Percentiles rank a stretch among this genome's conserved stretches.
Evolutionary conservation across 2,113 vertebrate species (phyloP).

Genomic region (Leiothrix lutea): DNA sequence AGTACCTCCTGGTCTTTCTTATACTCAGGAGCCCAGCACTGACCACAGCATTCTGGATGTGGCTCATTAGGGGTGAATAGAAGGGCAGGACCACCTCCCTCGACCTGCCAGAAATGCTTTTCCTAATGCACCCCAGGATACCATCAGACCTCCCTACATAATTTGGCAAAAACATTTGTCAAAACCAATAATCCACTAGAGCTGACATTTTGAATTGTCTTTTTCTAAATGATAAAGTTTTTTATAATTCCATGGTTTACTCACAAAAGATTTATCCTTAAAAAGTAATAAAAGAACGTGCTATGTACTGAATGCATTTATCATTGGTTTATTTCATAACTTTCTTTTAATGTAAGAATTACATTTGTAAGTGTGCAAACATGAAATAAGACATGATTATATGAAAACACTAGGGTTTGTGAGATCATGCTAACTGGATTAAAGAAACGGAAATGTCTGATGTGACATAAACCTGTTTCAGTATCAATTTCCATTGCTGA

Average conservation of each 20-base stretch:
- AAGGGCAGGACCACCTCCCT: neutral
- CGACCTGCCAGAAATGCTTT: fast-evolving
- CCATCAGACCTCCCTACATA: neutral
- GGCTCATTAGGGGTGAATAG: fast-evolving
- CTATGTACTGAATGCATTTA: neutral
- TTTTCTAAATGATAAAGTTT: neutral
- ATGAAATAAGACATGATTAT: neutral
- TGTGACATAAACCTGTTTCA: neutral
- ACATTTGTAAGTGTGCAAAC: neutral
- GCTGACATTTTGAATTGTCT: neutral
- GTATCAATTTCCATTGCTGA: neutral
- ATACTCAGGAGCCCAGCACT: neutral
- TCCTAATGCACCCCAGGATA: neutral
- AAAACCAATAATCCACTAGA: neutral
- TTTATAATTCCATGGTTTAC: neutral
- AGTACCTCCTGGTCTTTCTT: neutral
- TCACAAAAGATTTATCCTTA: neutral
- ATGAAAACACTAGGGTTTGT: neutral
- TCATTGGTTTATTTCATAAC: neutral
- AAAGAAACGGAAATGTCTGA: neutral
- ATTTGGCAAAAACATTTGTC: neutral
- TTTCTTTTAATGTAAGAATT: neutral
- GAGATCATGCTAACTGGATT: neutral
- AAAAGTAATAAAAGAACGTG: neutral
- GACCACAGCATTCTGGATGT: fast-evolving